These are phyloP conservation scores for Pandion haliaetus DNA, from an alignment of 2,113 vertebrate species.

Conservation along the genomic window DNA sequence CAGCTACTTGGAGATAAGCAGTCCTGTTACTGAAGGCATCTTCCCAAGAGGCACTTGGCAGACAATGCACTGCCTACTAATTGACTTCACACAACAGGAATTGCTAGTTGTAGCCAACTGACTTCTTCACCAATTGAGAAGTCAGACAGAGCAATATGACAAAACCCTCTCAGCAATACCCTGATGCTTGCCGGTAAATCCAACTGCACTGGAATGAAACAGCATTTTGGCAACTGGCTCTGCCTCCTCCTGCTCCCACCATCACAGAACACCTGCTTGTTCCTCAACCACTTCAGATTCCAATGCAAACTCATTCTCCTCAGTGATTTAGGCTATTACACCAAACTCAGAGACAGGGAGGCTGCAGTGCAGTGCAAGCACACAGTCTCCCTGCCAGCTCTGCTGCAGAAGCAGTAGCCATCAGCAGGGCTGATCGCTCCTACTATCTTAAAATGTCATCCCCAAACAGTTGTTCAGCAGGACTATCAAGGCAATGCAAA, in stretches of 20 bases:
- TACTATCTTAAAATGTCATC: not conserved
- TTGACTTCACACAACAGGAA: not conserved
- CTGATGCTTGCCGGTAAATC: not conserved
- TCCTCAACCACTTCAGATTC: not conserved
- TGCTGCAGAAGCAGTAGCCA: not conserved
- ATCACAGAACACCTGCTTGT: fast-evolving
- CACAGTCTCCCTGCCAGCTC: not conserved
- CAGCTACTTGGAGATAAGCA: constrained; percentile 2
- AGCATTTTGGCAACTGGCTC: not conserved
- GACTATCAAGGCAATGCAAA: not conserved
- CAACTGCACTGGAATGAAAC: not conserved
- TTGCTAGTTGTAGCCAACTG: not conserved
- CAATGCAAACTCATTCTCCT: not conserved
- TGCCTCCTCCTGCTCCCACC: not conserved
- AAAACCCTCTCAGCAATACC: not conserved
- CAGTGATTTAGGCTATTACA: not conserved
- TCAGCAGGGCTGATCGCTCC: not conserved
- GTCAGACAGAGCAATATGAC: not conserved
- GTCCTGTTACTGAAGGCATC: not conserved
- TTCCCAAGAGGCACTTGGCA: constrained; percentile 22
- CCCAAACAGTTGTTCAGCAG: not conserved
- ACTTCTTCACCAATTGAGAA: not conserved
- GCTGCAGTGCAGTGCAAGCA: not conserved
- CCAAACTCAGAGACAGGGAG: not conserved
- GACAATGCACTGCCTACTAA: not conserved